Conservation (phyloP, 2,113 vertebrate species). For the Sinocyclocheilus grahami region DNA sequence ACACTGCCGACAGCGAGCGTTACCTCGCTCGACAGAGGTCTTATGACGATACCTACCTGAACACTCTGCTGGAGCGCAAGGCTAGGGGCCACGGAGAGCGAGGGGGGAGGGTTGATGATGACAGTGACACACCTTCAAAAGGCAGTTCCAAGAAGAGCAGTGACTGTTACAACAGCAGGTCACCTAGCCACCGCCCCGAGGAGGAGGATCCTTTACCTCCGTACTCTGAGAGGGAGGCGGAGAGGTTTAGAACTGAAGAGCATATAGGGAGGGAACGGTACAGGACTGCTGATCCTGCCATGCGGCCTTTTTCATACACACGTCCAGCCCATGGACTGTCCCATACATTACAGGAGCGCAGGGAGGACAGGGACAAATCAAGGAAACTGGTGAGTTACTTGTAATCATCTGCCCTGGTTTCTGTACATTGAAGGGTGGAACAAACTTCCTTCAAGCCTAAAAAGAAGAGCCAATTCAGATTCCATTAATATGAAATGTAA, state of each 20-base stretch:
- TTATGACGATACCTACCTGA: slow-evolving; percentile 84
- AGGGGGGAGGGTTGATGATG: slow-evolving; percentile 69
- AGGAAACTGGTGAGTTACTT: slow-evolving; percentile 89
- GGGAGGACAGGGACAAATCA: slow-evolving; percentile 85
- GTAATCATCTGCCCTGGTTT: slow-evolving; percentile 55
- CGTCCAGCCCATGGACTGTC: slow-evolving; percentile 79
- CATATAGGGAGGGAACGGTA: slow-evolving; percentile 53
- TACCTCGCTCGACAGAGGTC: slow-evolving; percentile 70
- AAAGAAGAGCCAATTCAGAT: neutral
- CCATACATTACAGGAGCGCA: slow-evolving; percentile 82
- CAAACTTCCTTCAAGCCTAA: neutral
- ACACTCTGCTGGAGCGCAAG: slow-evolving; percentile 82
- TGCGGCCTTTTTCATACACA: slow-evolving; percentile 78
- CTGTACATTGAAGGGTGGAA: neutral
- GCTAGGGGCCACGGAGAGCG: slow-evolving; percentile 68
- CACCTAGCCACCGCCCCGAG: slow-evolving; percentile 74
- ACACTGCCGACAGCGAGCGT: slow-evolving; percentile 82
- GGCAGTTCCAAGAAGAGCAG: slow-evolving; percentile 81
- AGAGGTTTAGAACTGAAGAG: slow-evolving; percentile 73
- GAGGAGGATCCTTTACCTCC: slow-evolving; percentile 88
- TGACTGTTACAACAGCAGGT: slow-evolving; percentile 71
- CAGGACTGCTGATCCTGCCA: slow-evolving; percentile 62
- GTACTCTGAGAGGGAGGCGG: slow-evolving; percentile 83
- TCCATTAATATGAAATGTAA: neutral
- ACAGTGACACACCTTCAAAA: slow-evolving; percentile 87